Percentiles rank a stretch among this genome's conserved stretches.
Evolutionary conservation across 2,888 invertebrate species (phyloP).

Genomic region (Drosophila dives): DNA sequence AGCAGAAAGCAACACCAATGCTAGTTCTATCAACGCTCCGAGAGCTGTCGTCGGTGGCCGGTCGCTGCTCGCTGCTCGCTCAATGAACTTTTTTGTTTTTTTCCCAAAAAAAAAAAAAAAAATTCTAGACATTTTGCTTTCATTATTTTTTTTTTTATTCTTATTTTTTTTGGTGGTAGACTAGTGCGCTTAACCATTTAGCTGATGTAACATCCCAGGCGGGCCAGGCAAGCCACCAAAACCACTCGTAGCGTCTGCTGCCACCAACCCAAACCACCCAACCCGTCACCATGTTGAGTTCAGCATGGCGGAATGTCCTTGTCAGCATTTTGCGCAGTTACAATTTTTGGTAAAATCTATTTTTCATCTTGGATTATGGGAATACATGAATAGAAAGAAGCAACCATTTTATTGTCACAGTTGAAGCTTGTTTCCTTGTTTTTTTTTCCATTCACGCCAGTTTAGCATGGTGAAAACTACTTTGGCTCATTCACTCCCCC

Average conservation of each 20-base stretch:
- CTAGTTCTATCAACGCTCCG: constrained; percentile 58
- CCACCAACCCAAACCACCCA: constrained; percentile 24
- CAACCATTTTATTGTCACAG: constrained; percentile 77
- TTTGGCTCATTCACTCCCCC: not conserved
- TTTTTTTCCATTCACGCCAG: constrained; percentile 8
- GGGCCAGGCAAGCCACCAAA: constrained; percentile 33
- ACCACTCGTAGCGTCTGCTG: constrained; percentile 24
- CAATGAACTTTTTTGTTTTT: constrained; percentile 43
- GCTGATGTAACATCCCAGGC: constrained; percentile 75
- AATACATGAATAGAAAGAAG: constrained; percentile 73
- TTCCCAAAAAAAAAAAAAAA: constrained; percentile 69
- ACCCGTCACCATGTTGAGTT: constrained; percentile 40
- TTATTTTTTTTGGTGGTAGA: constrained; percentile 33
- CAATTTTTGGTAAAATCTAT: constrained; percentile 73
- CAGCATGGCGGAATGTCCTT: constrained; percentile 63
- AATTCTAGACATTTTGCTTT: constrained; percentile 54
- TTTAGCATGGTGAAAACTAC: constrained; percentile 6
- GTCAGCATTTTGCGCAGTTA: constrained; percentile 77
- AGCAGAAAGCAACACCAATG: constrained; percentile 57
- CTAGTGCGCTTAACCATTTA: constrained; percentile 77
- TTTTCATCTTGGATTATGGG: constrained; percentile 78
- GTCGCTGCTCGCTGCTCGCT: constrained; percentile 36
- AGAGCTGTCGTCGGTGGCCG: constrained; percentile 56
- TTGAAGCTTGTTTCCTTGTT: constrained; percentile 48
- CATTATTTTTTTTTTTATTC: not conserved